Evolutionary conservation across 2,888 invertebrate species (phyloP), one percentile per base, ranked within the genome.

Genomic region (Lycaena phlaeas): DNA sequence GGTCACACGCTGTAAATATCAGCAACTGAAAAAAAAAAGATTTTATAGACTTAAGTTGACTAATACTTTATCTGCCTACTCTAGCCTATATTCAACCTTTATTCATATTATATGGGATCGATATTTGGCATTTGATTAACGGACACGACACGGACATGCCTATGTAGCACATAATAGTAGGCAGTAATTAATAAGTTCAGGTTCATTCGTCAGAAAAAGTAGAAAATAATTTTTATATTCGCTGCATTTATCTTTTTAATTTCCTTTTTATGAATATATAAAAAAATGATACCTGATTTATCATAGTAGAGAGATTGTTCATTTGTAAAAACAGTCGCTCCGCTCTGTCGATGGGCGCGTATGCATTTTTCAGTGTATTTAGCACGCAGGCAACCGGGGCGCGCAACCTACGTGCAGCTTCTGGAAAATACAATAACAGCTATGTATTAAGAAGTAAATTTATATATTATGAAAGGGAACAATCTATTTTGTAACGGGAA

Each of bases 1-100:
- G 85, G 58, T 92, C 92, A 60, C 91, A 91, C 40, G 92, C 86
- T 51, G 90, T 88, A 71, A 92, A 89, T 74, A 92, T 90, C 49
- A 91, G 78, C 62, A 92, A 72, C 89, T 91, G 87, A 17, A 70
- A 49, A 22, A 18, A 2, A 38, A 41, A 40, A 3, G 28, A n/a
- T n/a, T n/a, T n/a, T n/a, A n/a, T 5, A 18, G 5, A 18, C 18
- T 18, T 18, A 4, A 18, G 18, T 18, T 4, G 4, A 4, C 18
- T n/a, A n/a, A n/a, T n/a, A n/a, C n/a, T n/a, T n/a, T n/a, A n/a
- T n/a, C n/a, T n/a, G n/a, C n/a, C n/a, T n/a, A n/a, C n/a, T n/a
- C n/a, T n/a, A n/a, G n/a, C n/a, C n/a, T n/a, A n/a, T n/a, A n/a
- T n/a, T n/a, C n/a, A n/a, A n/a, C n/a, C n/a, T n/a, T n/a, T n/a